Conservation (phyloP, 2,888 invertebrate genomes). For the Perithous albicinctus region DNA sequence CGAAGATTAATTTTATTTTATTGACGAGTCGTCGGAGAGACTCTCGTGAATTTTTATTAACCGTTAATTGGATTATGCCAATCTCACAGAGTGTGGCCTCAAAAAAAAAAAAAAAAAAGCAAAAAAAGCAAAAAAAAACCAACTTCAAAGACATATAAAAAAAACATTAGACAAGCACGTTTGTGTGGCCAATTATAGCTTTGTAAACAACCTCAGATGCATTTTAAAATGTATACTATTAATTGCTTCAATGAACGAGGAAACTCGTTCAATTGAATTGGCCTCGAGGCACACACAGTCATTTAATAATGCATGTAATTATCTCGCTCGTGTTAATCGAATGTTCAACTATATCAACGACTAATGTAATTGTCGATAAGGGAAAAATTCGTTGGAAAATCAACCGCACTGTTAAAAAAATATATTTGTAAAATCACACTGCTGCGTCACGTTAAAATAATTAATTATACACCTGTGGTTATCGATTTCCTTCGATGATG, state of each 20-base stretch:
- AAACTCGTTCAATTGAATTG: not conserved
- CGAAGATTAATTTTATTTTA: constrained; percentile 55
- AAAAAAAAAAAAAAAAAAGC: too few species aligned
- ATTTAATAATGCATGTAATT: not conserved
- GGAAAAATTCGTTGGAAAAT: too few species aligned
- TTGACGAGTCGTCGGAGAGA: constrained; percentile 36
- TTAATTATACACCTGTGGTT: too few species aligned
- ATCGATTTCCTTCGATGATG: too few species aligned
- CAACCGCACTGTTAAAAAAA: too few species aligned
- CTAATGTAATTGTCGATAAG: not conserved
- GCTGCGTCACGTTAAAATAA: too few species aligned
- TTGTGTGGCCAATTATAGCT: not conserved
- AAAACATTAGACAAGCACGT: not conserved
- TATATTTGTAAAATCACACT: too few species aligned
- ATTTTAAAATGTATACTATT: not conserved
- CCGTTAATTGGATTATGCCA: constrained; percentile 54
- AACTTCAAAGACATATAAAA: not conserved
- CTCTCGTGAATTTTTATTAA: constrained; percentile 63
- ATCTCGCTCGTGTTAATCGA: not conserved
- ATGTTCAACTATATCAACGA: not conserved
- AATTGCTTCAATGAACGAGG: not conserved
- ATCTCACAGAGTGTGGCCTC: not conserved
- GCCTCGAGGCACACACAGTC: not conserved
- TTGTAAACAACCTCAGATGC: not conserved
- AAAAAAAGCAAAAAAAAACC: too few species aligned